Base-by-base conservation (phyloP, 2,888 invertebrate genomes). In the Chironomus riparius region DNA sequence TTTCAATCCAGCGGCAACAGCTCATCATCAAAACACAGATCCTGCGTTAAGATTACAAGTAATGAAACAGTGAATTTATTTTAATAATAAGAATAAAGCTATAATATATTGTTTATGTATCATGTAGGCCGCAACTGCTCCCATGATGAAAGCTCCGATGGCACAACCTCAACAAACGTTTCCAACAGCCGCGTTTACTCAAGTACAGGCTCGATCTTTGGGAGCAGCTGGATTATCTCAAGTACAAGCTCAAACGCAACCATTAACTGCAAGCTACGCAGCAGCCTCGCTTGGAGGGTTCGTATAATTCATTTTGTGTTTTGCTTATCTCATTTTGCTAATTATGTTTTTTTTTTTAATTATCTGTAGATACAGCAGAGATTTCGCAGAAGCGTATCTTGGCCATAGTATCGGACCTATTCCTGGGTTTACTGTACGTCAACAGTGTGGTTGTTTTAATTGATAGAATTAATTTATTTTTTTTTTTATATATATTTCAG, bases 401-500 rank as follows among this genome's bases (percentile, higher is more conserved):
- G 95, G 93, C 80, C 97, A 97, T 86, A 92, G 95, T 79, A 96
- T 97, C 84, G 97, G 97, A 83, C 97, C 97, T 80, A 93, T 97
- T 81, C 93, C 97, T 80, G 96, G 97, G 82, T 97, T 97, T 86
- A 97, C 96, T 90, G 97, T 97, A 89, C 90, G 90, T 71, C 4
- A 47, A 69, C 21, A 2, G 6, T 68, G 7, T 28, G n/a, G n/a
- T 28, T 28, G 5, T 28, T 28, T 5, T 28, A 1, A 28, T 62
- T 38, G 10, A 13, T 50, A n/a, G n/a, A 13, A 50, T 5, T n/a
- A 15, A 48, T n/a, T 48, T 50, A 48, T 48, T 50, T 1, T 3
- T 15, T 50, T 4, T 1, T 77, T 77, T 78, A 78, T 79, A 78
- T 77, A 79, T 79, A 77, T 87, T 88, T 61, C 87, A 95, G 95